Base-by-base conservation (phyloP, 2,888 invertebrate species). In the Epinotia demarniana region DNA sequence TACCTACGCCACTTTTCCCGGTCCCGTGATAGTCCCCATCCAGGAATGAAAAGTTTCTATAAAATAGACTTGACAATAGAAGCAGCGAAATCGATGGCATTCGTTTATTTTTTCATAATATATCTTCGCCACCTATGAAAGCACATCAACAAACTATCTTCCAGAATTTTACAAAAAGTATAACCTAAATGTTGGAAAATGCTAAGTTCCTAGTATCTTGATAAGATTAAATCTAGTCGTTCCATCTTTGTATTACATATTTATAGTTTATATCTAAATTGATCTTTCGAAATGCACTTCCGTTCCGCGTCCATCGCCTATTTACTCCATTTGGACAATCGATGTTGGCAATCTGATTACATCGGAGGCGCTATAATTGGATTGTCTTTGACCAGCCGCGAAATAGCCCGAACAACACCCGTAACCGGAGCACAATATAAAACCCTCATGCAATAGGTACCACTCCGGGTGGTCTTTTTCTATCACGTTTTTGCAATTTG, bases 311-410 rank as follows among this genome's bases (percentile, higher is more conserved):
- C 68, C 73, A 73, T 71, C 60, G 73, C 64, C 73, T 73, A 67
- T 73, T 46, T 63, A 43, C 53, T 53, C 18, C 13, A 33, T 66
- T 71, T 70, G 66, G 72, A 77, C 76, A 80, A 79, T 79, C 78
- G 77, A 77, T 79, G 77, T 77, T 80, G 72, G 78, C 77, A 80
- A 82, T 84, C 80, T 81, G 81, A 81, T 78, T 80, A 81, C 77
- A 84, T 78, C 77, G 66, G 78, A 76, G 76, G 77, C 77, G 77
- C 79, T 78, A 78, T 85, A 84, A 85, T 84, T 86, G 83, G 82
- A 84, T 85, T 84, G 81, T 82, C 72, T 75, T 76, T 73, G 69
- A 43, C 73, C 69, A 68, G 60, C 75, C 67, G 16, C 68, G 68
- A 68, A 62, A 73, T 62, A 68, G 55, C 62, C 49, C 33, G 68